These are phyloP conservation scores for Carollia perspicillata DNA, from an alignment of 2,113 vertebrate genomes.

Conservation along the genomic window DNA sequence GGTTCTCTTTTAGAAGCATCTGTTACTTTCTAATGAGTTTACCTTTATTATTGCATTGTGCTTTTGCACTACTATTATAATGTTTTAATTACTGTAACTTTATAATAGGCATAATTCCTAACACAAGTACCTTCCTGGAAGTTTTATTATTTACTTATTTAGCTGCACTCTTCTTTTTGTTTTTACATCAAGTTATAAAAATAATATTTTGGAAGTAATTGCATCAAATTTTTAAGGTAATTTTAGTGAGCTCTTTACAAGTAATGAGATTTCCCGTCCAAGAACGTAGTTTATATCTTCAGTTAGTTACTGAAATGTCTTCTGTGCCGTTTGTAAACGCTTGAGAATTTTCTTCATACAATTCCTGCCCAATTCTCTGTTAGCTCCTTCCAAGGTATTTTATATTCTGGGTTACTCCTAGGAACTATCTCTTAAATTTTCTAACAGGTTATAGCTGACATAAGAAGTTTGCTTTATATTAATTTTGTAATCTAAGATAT, in stretches of 20 bases:
- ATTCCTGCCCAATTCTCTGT: background rate
- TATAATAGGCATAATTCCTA: background rate
- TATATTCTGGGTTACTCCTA: background rate
- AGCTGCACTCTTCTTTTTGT: background rate
- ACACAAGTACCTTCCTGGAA: background rate
- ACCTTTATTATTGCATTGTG: background rate
- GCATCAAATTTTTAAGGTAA: background rate
- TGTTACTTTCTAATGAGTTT: conserved; percentile 32
- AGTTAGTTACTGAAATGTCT: background rate
- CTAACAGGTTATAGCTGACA: background rate
- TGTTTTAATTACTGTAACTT: conserved; percentile 12
- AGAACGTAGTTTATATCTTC: background rate
- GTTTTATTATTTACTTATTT: background rate
- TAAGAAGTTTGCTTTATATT: background rate
- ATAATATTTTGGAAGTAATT: background rate
- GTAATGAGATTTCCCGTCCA: background rate
- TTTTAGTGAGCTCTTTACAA: background rate
- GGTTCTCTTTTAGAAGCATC: conserved; percentile 24
- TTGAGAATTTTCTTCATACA: conserved; percentile 4
- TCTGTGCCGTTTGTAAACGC: background rate
- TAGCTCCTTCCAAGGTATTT: background rate
- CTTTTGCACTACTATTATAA: background rate
- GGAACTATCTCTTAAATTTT: background rate
- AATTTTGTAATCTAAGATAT: background rate
- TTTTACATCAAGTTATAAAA: conserved; percentile 27